Evolutionary conservation across 2,113 vertebrate genomes (phyloP).

Genomic region (Lipotes vexillifer): DNA sequence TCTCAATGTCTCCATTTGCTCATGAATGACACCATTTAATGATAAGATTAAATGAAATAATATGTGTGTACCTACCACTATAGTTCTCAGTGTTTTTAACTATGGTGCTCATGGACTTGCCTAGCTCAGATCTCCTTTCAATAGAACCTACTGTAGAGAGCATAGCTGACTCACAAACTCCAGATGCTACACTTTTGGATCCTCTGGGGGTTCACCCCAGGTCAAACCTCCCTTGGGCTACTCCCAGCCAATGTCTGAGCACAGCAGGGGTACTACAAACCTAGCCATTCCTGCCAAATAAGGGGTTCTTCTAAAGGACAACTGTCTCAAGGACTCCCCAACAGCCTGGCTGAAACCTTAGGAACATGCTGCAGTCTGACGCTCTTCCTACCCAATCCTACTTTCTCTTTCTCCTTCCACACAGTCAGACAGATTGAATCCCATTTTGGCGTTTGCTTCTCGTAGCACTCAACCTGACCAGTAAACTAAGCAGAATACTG

Average conservation of each 20-base stretch:
- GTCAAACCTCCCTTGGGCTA: not conserved
- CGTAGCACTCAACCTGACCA: not conserved
- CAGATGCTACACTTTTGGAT: not conserved
- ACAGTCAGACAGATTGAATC: not conserved
- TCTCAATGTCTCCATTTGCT: not conserved
- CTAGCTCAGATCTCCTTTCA: not conserved
- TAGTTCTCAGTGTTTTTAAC: constrained; percentile 8
- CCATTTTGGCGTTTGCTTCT: not conserved
- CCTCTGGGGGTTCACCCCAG: not conserved
- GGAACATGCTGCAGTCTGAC: not conserved
- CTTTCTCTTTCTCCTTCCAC: not conserved
- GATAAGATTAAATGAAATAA: constrained; percentile 38
- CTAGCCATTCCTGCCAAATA: not conserved
- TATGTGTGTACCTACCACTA: not conserved
- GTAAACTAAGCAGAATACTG: not conserved
- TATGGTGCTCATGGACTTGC: not conserved
- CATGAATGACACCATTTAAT: constrained; percentile 3
- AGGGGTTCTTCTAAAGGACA: constrained; percentile 1
- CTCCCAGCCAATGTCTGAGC: not conserved
- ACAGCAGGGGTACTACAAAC: not conserved
- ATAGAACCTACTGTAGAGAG: constrained; percentile 2
- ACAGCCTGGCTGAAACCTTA: not conserved
- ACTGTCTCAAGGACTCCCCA: not conserved
- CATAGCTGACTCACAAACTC: not conserved
- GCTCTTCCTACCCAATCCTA: not conserved